phyloP scores from a whole-genome alignment of 2,888 invertebrate species.

The Lydus trimaculatus region DNA sequence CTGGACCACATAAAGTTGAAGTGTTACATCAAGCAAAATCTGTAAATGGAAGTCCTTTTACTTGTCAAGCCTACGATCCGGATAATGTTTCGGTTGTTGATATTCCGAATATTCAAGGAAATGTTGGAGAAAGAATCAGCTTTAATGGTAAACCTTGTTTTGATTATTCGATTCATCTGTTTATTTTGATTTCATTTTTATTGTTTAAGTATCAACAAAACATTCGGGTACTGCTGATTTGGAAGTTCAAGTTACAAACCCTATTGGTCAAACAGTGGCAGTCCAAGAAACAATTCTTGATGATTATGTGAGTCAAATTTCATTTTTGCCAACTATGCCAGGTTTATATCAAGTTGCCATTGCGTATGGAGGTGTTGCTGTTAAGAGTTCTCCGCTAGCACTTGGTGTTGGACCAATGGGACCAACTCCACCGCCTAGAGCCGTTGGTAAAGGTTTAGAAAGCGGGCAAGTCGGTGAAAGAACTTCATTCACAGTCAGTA shows the following conservation, averaged over 20 bases:
- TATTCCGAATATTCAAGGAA: conserved; percentile 76
- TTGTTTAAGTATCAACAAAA: conserved; percentile 73
- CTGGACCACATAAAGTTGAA: conserved; percentile 75
- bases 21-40: conserved; percentile 90
- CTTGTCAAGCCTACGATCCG: conserved; percentile 91
- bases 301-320: conserved; percentile 75
- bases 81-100: conserved; percentile 82
- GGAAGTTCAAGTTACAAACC: conserved; percentile 87
- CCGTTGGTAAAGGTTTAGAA: conserved; percentile 73
- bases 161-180: background rate
- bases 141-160: conserved; percentile 72
- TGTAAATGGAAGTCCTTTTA: conserved; percentile 91
- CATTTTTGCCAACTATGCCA: conserved; percentile 84
- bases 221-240: conserved; percentile 86
- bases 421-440: conserved; percentile 65
- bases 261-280: conserved; percentile 83
- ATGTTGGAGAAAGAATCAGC: conserved; percentile 82
- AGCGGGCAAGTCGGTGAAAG: conserved; percentile 75
- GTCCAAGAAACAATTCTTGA: conserved; percentile 78
- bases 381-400: conserved; percentile 65
- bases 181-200: background rate
- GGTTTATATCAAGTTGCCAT: conserved; percentile 75
- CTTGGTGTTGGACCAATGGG: conserved; percentile 71
- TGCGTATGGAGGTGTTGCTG: conserved; percentile 71
- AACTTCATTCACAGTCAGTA: conserved; percentile 73